Evolutionary conservation across 2,797 vertebrate genomes (phyloP).

Genomic region (Crenuchus spilurus): DNA sequence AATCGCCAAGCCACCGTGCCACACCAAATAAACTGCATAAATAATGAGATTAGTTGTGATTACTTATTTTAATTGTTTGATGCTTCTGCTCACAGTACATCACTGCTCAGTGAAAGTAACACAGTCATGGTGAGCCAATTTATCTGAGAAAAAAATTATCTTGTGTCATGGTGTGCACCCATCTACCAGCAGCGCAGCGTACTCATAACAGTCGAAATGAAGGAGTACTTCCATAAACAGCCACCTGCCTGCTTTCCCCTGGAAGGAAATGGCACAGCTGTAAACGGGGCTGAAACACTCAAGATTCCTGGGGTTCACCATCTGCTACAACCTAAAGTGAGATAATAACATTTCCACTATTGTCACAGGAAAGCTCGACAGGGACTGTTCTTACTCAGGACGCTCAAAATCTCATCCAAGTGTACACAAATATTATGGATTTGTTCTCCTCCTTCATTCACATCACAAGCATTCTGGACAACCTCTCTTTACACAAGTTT

Average conservation of each 20-base stretch:
- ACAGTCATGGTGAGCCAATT: not conserved
- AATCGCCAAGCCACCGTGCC: too few relatives aligned
- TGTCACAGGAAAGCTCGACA: slow-evolving; percentile 19
- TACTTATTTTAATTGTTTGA: not conserved
- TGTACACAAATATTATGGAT: too few relatives aligned
- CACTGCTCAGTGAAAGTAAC: too few relatives aligned
- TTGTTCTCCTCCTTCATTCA: too few relatives aligned
- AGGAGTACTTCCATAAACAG: slow-evolving; percentile 43
- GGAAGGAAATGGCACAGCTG: slow-evolving; percentile 40
- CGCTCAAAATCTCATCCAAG: too few relatives aligned
- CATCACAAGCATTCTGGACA: too few relatives aligned
- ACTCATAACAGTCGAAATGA: slow-evolving; percentile 20
- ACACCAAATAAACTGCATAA: too few relatives aligned
- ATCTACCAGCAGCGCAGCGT: slow-evolving; percentile 4
- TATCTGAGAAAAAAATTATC: not conserved
- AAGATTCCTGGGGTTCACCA: slow-evolving; percentile 26
- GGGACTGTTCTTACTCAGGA: not conserved
- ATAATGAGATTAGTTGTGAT: too few relatives aligned
- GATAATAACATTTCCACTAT: not conserved
- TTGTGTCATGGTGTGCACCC: not conserved
- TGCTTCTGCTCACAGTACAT: too few relatives aligned
- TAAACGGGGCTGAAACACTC: slow-evolving; percentile 32
- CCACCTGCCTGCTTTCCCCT: slow-evolving; percentile 35
- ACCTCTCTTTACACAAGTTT: too few relatives aligned
- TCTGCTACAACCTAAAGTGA: slow-evolving; percentile 17